These are phyloP conservation scores for Brienomyrus longianalis DNA, from an alignment of 2,113 vertebrate genomes.

Conservation along the genomic window DNA sequence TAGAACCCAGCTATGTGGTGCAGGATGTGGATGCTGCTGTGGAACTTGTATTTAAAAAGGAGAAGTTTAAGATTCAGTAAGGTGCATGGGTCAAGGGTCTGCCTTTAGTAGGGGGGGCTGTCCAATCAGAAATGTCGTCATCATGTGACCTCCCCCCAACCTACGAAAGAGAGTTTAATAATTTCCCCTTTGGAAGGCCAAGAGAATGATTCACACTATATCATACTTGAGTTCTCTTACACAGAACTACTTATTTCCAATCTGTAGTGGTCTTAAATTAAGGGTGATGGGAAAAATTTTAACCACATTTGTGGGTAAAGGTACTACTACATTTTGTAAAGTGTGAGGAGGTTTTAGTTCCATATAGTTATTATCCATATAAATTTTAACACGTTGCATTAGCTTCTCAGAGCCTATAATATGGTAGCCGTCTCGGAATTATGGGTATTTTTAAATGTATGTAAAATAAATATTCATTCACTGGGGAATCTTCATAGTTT, in stretches of 20 bases:
- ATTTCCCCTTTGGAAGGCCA: background rate
- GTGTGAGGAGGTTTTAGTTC: background rate
- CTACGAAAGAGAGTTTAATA: background rate
- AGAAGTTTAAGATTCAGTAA: conserved; percentile 54
- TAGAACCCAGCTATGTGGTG: conserved; percentile 66
- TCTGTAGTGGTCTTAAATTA: background rate
- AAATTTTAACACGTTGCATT: background rate
- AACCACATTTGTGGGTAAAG: background rate
- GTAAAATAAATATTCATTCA: background rate
- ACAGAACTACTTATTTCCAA: background rate
- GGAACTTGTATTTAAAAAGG: conserved; percentile 70
- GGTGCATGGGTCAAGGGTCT: background rate
- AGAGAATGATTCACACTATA: background rate
- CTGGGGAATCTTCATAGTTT: background rate
- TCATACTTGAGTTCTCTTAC: background rate
- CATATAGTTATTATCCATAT: background rate
- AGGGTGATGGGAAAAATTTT: background rate
- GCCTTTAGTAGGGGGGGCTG: background rate
- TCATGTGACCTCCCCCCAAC: background rate
- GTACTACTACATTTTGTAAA: background rate
- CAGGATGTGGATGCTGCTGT: conserved; percentile 75
- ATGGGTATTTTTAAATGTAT: background rate
- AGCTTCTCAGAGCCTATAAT: background rate
- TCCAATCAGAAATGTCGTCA: background rate
- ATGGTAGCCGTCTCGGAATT: background rate